Base-by-base conservation (phyloP, 2,888 invertebrate genomes). In the Melanophora roralis region DNA sequence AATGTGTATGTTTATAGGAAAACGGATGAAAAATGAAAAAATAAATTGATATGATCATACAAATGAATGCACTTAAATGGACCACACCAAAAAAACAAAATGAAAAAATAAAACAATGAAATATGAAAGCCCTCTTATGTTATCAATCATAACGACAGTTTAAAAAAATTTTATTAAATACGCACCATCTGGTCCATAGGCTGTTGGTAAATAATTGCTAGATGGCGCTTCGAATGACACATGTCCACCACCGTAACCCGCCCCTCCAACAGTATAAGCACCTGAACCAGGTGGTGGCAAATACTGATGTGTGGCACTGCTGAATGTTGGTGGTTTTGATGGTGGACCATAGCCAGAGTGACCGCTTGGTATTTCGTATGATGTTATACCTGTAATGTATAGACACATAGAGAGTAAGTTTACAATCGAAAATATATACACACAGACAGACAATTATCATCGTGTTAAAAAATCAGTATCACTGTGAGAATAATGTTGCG, bases 321-420 rank as follows among this genome's bases (percentile, higher is more conserved):
- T 88, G 65, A 84, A 89, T 11, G 86, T 82, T 76, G 88, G 88
- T 14, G 89, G 86, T 82, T 89, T 89, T 38, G 89, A 86, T 81
- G 89, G 89, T 43, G 89, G 89, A n/a, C 89, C 89, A 72, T 89
- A 89, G 83, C 84, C 87, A 68, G 85, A 83, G 74, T 89, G 89
- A 40, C 88, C 88, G 67, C 82, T 71, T 59, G 84, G 84, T 82
- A 89, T 89, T 83, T 89, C 89, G 81, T 89, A 89, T 40, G 88
- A 84, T 72, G 89, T 86, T 81, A 89, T 88, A 62, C 86, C 89
- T 89, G 84, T 69, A 84, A 85, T 78, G 6, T 27, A 60, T 53
- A 75, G 60, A 80, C 67, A 80, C 69, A 69, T 19, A 69, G 16
- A 51, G 14, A 64, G n/a, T 36, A 11, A 36, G 36, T 27, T 5